Evolutionary conservation across 2,797 vertebrate genomes (phyloP).

Genomic region (Tangara arthus): DNA sequence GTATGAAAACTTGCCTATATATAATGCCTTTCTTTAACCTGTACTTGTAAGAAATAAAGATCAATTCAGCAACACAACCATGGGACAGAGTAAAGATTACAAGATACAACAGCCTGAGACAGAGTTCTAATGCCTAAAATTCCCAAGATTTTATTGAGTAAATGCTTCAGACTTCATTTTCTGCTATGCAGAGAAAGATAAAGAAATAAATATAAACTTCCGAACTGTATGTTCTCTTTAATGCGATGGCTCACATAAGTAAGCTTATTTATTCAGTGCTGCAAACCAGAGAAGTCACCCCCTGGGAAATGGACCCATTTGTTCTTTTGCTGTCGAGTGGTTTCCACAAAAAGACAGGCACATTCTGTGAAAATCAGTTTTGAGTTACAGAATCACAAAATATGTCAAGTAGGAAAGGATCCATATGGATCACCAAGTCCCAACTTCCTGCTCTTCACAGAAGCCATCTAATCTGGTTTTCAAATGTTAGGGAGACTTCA

Average conservation of each 20-base stretch:
- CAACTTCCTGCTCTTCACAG: neutral
- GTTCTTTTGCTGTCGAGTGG: neutral
- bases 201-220: neutral
- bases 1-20: neutral
- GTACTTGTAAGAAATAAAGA: neutral
- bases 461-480: neutral
- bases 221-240: neutral
- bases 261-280: neutral
- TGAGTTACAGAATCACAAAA: neutral
- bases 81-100: neutral
- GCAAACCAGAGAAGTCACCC: neutral
- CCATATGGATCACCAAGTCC: neutral
- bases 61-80: neutral
- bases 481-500: neutral
- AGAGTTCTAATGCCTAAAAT: neutral
- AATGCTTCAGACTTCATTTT: neutral
- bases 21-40: neutral
- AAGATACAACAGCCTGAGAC: neutral
- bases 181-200: neutral
- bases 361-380: neutral
- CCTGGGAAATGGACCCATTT: neutral
- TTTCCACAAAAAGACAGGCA: neutral
- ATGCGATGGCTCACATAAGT: neutral
- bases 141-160: neutral
- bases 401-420: neutral